Base-by-base conservation (phyloP, 2,888 invertebrate genomes). In the Drepana falcataria region DNA sequence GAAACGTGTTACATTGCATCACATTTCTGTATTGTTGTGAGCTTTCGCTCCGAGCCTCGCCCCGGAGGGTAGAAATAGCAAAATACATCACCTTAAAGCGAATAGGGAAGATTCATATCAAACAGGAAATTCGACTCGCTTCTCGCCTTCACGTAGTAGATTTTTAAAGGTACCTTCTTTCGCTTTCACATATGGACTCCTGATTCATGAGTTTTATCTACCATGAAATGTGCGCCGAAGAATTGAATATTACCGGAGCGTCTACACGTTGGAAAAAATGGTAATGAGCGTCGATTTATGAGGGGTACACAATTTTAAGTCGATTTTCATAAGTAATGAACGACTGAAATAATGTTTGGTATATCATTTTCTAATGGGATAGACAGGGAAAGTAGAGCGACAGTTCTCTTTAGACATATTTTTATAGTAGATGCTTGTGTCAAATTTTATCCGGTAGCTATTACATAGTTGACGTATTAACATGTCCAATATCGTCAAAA, bases 41-140 rank as follows among this genome's bases (percentile, higher is more conserved):
- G 67, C 62, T 64, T 66, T 66, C 62, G 66, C 9, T 44, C 44
- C 44, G 44, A 69, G 70, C 68, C 71, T 66, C 68, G 65, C 52
- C 21, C 64, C 59, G 68, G 81, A 78, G 85, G 87, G 85, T 79
- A 81, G 82, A 83, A 87, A 89, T 87, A 84, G 83, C 85, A 85
- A 87, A 88, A 90, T 90, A 90, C 88, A 90, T 91, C 90, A 91
- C 89, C 90, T 89, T 87, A 86, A 89, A 89, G 79, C 84, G 87
- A 89, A 85, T 80, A 83, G 88, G 89, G 90, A 89, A 90, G 90
- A 90, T 90, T 87, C 88, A 83, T 90, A 90, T 91, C 91, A 73
- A 71, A 71, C 89, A 88, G 90, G 90, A 90, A 90, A 90, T 90
- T 90, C 88, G 81, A 85, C 77, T 83, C 81, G 82, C 83, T 82